Evolutionary conservation across 2,113 vertebrate species (phyloP).

Genomic region (Oreocharis arfaki): DNA sequence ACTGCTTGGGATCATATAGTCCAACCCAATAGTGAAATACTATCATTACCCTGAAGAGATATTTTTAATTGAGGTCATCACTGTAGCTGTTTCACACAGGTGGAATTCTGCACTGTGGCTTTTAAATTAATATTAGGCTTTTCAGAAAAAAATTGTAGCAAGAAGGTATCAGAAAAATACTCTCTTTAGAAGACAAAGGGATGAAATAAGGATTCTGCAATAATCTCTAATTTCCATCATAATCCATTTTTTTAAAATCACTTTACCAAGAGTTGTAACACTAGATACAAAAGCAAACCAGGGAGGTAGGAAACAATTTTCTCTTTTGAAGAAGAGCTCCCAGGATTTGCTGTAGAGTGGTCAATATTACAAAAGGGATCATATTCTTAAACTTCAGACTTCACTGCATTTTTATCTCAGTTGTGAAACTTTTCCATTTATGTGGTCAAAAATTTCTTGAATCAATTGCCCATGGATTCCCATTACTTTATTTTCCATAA

Average conservation of each 20-base stretch:
- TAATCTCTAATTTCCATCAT: not conserved
- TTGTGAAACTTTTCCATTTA: not conserved
- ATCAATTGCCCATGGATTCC: accelerated
- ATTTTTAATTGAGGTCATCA: not conserved
- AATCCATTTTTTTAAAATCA: not conserved
- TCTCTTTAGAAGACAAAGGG: not conserved
- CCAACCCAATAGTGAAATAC: not conserved
- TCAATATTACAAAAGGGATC: not conserved
- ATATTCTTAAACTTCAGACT: not conserved
- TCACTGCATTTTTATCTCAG: not conserved
- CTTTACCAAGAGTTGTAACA: not conserved
- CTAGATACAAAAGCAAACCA: not conserved
- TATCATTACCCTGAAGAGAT: not conserved
- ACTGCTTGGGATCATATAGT: not conserved
- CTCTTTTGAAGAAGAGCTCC: not conserved
- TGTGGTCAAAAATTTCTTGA: not conserved
- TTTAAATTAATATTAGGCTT: not conserved
- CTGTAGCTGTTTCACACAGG: not conserved
- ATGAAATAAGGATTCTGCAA: not conserved
- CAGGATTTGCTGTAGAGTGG: not conserved
- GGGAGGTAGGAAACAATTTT: not conserved
- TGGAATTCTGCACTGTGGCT: not conserved
- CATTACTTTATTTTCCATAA: not conserved
- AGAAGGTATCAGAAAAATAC: not conserved
- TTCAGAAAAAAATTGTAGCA: not conserved